Percentiles rank a stretch among this genome's conserved stretches.
Evolutionary conservation across 2,888 invertebrate species (phyloP).

Genomic region (Noctua fimbriata): DNA sequence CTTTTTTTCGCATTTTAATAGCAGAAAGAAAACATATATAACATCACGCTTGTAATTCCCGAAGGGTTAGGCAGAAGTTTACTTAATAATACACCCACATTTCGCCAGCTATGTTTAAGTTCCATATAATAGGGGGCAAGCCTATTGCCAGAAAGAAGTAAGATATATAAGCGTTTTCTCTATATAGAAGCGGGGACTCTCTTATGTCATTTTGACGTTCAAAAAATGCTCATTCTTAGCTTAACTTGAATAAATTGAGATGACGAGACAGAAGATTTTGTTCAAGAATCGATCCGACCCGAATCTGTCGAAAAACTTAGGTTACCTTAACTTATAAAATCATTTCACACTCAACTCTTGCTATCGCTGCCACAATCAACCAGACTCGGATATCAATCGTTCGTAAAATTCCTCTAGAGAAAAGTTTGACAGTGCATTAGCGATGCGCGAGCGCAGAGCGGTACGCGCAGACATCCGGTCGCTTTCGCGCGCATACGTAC

Average conservation of each 20-base stretch:
- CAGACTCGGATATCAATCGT: conserved; percentile 61
- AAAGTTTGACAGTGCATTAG: conserved; percentile 86
- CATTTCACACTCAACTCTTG: not conserved
- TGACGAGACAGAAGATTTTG: not conserved
- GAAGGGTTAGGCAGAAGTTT: no score
- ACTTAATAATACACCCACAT: no score
- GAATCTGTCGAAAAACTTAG: not conserved
- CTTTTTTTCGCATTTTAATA: not conserved
- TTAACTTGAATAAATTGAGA: not conserved
- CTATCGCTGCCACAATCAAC: not conserved
- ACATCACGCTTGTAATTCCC: no score
- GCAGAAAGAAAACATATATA: no score
- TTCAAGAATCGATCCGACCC: not conserved
- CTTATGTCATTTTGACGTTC: not conserved
- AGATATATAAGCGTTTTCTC: not conserved
- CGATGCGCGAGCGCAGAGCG: conserved; percentile 80
- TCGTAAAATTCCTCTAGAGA: conserved; percentile 82
- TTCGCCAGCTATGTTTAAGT: no score
- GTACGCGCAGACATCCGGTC: conserved; percentile 85
- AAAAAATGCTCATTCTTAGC: not conserved
- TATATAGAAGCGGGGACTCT: not conserved
- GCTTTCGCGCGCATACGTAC: conserved; percentile 78
- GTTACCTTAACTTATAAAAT: not conserved
- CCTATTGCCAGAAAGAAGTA: no score
- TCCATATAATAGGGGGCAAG: no score